Evolutionary conservation across 2,113 vertebrate genomes (phyloP), one percentile per base, ranked within the genome.

Genomic region (Eubucco bourcierii): DNA sequence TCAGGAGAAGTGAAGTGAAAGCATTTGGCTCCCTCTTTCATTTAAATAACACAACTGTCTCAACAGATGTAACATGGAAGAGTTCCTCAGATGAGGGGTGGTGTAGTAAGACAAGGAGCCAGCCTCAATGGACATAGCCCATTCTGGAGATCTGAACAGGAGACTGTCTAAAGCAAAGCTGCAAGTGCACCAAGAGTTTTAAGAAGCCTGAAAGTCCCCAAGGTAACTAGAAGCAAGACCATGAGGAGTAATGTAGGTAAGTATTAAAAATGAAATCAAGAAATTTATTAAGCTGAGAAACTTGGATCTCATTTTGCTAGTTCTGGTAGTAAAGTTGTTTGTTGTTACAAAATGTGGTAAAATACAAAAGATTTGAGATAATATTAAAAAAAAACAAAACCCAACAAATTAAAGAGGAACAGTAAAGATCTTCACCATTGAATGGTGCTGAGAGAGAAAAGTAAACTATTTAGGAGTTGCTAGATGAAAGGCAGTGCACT

Each of bases 221-320:
- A 68, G 84, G 63, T 84, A 88, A 91, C 84, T 34, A 81, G 89
- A 82, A 95, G 89, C 71, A 87, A 70, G 89, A 74, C 87, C 91
- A 94, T 96, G 96, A 94, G 85, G 25, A 94, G 50, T 72, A 55
- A 83, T 95, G 77, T 94, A 95, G 90, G 95, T 96, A 78, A 90
- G 94, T 90, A 31, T 59, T 75, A 15, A 10, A 1, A 41, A 28
- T 23, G 18, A 44, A 74, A 66, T 37, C 27, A 2, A 0, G 13
- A 55, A 15, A 5, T 56, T 80, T 44, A 3, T 55, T 29, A 44
- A 47, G 25, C 53, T 24, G 64, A 31, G 33, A 25, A 65, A 39
- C 39, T 63, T 6, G 5, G 39, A 23, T 50, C 60, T 78, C 53
- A 18, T 90, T 91, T 74, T 77, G 5, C 27, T 73, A 7, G 13